Conservation (phyloP, 2,797 vertebrate genomes). For the Synaphobranchus kaupii region DNA sequence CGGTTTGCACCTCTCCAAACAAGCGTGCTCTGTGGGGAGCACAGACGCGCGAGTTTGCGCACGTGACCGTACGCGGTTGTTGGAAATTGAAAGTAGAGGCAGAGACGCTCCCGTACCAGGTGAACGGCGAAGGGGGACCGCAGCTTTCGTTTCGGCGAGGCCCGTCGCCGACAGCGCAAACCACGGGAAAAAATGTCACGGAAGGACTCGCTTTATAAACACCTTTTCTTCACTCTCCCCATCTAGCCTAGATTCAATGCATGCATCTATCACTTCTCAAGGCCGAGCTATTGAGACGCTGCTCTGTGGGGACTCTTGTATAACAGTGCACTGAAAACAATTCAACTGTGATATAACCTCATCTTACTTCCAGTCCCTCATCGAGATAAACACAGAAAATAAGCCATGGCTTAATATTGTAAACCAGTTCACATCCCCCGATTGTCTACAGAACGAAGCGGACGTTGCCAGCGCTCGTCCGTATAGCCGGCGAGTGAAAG, state of each 20-base stretch:
- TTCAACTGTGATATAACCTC: constrained; percentile 54
- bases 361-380: constrained; percentile 36
- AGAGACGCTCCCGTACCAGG: not conserved
- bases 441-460: constrained; percentile 25
- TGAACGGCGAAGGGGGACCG: not conserved
- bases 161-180: constrained; percentile 49
- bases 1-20: not conserved
- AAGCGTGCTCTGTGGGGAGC: not conserved
- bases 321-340: constrained; percentile 29
- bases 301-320: constrained; percentile 43
- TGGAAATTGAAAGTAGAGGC: not conserved
- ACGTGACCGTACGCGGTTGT: not conserved
- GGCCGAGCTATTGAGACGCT: constrained; percentile 53
- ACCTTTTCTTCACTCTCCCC: constrained; percentile 11
- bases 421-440: not conserved
- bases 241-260: constrained; percentile 44
- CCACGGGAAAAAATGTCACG: constrained; percentile 57
- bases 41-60: constrained; percentile 10
- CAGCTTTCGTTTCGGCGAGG: not conserved
- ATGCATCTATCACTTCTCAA: constrained; percentile 53
- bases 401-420: not conserved
- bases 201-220: constrained; percentile 30
- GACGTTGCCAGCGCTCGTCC: not conserved
- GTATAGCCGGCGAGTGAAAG: not conserved
- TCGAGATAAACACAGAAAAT: not conserved